Evolutionary conservation across 2,888 invertebrate genomes (phyloP).

Genomic region (Acleris literana): DNA sequence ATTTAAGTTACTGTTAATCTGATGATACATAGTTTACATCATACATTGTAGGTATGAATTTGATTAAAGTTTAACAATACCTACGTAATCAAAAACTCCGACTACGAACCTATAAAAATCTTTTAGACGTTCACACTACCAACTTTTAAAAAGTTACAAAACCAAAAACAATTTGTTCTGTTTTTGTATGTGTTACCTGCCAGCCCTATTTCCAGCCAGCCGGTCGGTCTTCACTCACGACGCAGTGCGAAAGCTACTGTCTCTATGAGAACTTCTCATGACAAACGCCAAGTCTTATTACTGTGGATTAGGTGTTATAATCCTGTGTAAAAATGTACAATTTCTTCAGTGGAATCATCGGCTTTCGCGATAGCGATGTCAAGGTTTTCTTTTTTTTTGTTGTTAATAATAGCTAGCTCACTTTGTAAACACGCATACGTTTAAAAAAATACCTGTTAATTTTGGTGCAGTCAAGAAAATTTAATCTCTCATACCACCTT

Average conservation of each 20-base stretch:
- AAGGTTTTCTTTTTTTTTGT: conserved; percentile 26
- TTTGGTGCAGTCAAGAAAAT: no score
- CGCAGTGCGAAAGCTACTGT: conserved; percentile 15
- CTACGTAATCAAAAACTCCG: no score
- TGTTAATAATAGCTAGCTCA: background rate
- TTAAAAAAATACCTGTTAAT: no score
- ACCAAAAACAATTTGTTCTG: background rate
- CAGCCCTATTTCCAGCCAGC: background rate
- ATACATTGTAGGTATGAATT: no score
- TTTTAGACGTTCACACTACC: no score
- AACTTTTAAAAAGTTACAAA: no score
- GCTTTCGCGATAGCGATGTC: conserved; percentile 62
- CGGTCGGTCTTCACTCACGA: background rate
- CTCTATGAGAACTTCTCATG: conserved; percentile 13
- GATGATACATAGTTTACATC: no score
- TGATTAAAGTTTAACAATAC: no score
- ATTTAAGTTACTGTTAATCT: background rate
- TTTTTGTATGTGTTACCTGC: background rate
- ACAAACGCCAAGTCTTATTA: conserved; percentile 2
- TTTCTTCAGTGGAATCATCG: conserved; percentile 64
- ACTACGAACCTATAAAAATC: no score
- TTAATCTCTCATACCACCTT: no score
- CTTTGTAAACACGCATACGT: background rate
- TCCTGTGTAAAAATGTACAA: conserved; percentile 58
- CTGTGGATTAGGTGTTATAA: conserved; percentile 1